Base-by-base conservation (phyloP, 2,113 vertebrate species). In the Cervus canadensis region DNA sequence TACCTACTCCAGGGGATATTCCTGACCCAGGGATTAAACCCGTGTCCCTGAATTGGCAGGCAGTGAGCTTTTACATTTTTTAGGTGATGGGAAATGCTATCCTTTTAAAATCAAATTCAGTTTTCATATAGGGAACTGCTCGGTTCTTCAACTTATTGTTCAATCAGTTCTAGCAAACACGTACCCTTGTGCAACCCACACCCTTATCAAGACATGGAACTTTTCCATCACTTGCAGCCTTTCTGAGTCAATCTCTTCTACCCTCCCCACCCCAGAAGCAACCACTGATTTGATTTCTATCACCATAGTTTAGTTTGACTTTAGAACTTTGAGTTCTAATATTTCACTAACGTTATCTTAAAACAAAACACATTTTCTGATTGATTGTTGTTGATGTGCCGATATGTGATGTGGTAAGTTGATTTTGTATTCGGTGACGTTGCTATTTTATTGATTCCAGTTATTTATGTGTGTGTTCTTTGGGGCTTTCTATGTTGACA, bases 241-340 rank as follows among this genome's bases (percentile, higher is more conserved):
- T 71, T 94, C 59, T 94, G 85, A 93, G 88, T 88, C 62, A 40
- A 92, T 85, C 95, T 82, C 17, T 12, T 14, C 60, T 23, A 5
- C 86, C 12, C 43, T 84, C 26, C 28, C 28, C 16, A 59, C n/a
- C 64, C 83, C 85, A 26, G 60, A 64, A 48, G 57, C 81, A 95
- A 83, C 89, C 87, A 40, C 84, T 15, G 45, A 40, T 59, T 43
- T 90, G 94, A 97, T 92, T 95, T 87, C 56, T 89, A 87, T 95
- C 90, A 45, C 45, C 11, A 0, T 19, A 71, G 79, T 45, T 67
- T 64, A 28, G 60, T 85, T 79, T 30, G 57, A 48, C 52, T 90
- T 57, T 40, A 40, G 40, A 40, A 40, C 40, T 40, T 40, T 40
- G 40, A 40, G 62, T 59, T 90, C 45, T n/a, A 81, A 85, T n/a